A percentile compares a stretch with the other conserved stretches of the same genome.
Evolutionary conservation across 2,797 vertebrate species (phyloP).

Genomic region (Oophaga sylvatica): DNA sequence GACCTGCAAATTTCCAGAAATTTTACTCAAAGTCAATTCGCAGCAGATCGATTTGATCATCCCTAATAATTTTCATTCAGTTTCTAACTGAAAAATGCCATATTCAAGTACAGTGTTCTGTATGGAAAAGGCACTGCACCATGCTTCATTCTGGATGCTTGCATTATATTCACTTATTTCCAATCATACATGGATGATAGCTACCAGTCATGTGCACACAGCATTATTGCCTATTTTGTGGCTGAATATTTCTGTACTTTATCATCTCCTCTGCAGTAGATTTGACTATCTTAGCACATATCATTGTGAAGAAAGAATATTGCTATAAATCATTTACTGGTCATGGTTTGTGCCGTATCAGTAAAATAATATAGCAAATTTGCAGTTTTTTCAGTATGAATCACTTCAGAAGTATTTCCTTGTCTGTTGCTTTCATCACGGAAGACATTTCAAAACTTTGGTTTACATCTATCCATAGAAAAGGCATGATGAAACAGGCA

Average conservation of each 20-base stretch:
- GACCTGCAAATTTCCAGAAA: too few species aligned
- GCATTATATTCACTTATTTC: background rate
- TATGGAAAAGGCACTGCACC: too few species aligned
- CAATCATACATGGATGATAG: background rate
- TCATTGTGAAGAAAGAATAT: slow-evolving; percentile 1
- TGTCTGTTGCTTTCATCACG: slow-evolving; percentile 30
- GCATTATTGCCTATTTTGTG: background rate
- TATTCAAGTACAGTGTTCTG: too few species aligned
- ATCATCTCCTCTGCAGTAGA: background rate
- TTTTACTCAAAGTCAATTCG: too few species aligned
- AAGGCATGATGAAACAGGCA: slow-evolving; percentile 29
- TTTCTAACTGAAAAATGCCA: background rate
- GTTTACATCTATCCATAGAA: slow-evolving; percentile 2
- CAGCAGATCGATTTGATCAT: too few species aligned
- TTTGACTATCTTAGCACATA: background rate
- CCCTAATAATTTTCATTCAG: background rate
- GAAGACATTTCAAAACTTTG: slow-evolving; percentile 16
- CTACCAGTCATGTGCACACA: background rate
- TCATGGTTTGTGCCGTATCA: slow-evolving; percentile 16
- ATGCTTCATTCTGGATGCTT: background rate
- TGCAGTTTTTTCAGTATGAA: slow-evolving; percentile 21
- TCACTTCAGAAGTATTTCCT: slow-evolving; percentile 13
- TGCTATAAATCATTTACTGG: slow-evolving; percentile 23
- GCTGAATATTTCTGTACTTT: background rate
- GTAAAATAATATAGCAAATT: slow-evolving; percentile 23